Base-by-base conservation (phyloP, 2,113 vertebrate species). In the Nansenia antarctica region DNA sequence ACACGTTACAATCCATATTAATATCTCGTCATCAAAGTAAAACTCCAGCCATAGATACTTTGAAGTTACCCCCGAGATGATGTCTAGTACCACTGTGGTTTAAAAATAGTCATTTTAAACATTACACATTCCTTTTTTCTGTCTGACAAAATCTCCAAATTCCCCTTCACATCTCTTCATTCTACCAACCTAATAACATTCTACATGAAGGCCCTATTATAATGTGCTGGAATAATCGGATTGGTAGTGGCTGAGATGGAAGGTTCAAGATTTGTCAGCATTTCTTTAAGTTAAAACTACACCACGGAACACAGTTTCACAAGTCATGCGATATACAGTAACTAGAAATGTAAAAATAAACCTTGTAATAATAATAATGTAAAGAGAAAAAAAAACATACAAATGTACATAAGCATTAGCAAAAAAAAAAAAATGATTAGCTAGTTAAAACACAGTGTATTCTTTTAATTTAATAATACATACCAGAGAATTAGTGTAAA, bases 251-350 rank as follows among this genome's bases (percentile, higher is more conserved):
- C 78, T 78, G 79, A 83, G 82, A 87, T 79, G 79, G 83, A 87
- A 90, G 84, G 82, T 59, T 62, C 24, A 34, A 73, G 72, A 77
- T 63, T 18, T 22, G 24, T 66, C 90, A 80, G 39, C 81, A 88
- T 93, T 93, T 92, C 93, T 91, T 77, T 93, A 92, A 86, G 88
- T 93, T 90, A 91, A 90, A 94, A 91, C 94, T 95, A 96, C 93
- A 88, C 88, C 93, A 96, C 94, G 88, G 83, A 90, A 95, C 93
- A 96, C 91, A 93, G 88, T 90, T 94, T 90, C 93, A 95, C 90
- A 89, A 89, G 88, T 95, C 96, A 97, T 98, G 95, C 95, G 77
- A 92, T 92, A 93, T 88, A 94, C 93, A 93, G 85, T 91, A 91
- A 94, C 92, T 93, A 94, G 91, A 94, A 79, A 76, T 9, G 37